These are phyloP conservation scores for Apis florea DNA, from an alignment of 1,140 invertebrate species.

Conservation along the genomic window DNA sequence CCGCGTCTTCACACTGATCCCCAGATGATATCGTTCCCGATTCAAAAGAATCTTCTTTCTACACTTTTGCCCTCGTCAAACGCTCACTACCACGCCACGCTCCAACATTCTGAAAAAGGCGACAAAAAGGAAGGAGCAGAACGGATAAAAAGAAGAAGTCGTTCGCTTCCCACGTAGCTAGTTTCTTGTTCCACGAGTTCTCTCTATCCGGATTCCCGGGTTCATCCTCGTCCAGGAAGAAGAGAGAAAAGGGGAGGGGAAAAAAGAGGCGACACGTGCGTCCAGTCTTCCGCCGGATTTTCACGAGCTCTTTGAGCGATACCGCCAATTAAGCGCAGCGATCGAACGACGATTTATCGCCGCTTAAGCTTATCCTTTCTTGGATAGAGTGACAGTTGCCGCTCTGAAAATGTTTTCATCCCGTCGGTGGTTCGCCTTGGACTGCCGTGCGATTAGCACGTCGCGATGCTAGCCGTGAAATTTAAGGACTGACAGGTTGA, in stretches of 20 bases:
- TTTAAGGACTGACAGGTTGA: conserved; percentile 23
- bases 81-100: too few species aligned
- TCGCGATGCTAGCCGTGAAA: conserved; percentile 34
- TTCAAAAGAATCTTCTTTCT: conserved; percentile 27
- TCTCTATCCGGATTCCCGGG: conserved; percentile 30
- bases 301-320: conserved; percentile 41
- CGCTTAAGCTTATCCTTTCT: conserved; percentile 42
- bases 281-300: conserved; percentile 34
- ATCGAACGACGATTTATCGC: conserved; percentile 62
- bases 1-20: conserved; percentile 1
- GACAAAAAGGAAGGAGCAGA: background rate
- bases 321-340: conserved; percentile 63
- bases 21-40: conserved; percentile 21
- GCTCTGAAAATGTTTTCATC: conserved; percentile 48
- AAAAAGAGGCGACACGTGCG: conserved; percentile 41
- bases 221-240: background rate
- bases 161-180: conserved; percentile 3
- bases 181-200: conserved; percentile 25
- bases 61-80: background rate
- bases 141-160: conserved; percentile 25
- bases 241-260: conserved; percentile 2
- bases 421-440: background rate
- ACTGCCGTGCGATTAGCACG: conserved; percentile 33
- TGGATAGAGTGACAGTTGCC: conserved; percentile 26
- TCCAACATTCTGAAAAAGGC: too few species aligned